phyloP scores from a whole-genome alignment of 2,797 vertebrate species.

The Ambastaia sidthimunki region DNA sequence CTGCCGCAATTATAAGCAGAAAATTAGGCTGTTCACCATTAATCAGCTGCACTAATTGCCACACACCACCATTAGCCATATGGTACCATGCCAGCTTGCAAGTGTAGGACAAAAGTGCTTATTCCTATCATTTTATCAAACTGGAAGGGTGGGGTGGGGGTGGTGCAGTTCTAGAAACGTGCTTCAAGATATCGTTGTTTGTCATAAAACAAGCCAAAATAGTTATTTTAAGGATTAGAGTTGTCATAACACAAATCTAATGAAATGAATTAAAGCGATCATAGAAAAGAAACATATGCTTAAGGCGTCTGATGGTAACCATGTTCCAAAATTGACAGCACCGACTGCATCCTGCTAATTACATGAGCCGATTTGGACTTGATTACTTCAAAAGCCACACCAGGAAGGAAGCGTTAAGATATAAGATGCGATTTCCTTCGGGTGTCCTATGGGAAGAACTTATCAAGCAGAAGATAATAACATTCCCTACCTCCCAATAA shows the following conservation, averaged over 20 bases:
- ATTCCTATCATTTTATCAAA: conserved; percentile 71
- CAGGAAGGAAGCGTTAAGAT: conserved; percentile 60
- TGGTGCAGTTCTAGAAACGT: conserved; percentile 11
- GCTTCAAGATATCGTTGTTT: conserved; percentile 31
- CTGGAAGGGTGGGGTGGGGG: conserved; percentile 19
- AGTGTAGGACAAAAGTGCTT: conserved; percentile 85
- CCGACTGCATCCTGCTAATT: conserved; percentile 61
- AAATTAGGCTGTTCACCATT: conserved; percentile 95
- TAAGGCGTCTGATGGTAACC: conserved; percentile 4
- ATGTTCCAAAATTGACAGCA: conserved; percentile 30
- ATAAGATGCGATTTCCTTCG: conserved; percentile 63
- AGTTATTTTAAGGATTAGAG: conserved; percentile 42
- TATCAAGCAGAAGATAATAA: conserved; percentile 54
- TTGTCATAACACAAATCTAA: conserved; percentile 52
- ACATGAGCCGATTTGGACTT: conserved; percentile 58
- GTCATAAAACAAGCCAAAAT: conserved; percentile 32
- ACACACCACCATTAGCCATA: conserved; percentile 96
- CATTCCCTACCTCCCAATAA: conserved; percentile 28
- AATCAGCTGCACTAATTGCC: conserved; percentile 97
- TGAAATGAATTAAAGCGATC: conserved; percentile 50
- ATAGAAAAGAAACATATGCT: conserved; percentile 49
- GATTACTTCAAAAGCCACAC: conserved; percentile 59
- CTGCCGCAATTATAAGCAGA: conserved; percentile 91
- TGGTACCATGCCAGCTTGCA: conserved; percentile 94
- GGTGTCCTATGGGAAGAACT: conserved; percentile 57